phyloP scores from a whole-genome alignment of 2,113 vertebrate genomes.

The Rhea americana region DNA sequence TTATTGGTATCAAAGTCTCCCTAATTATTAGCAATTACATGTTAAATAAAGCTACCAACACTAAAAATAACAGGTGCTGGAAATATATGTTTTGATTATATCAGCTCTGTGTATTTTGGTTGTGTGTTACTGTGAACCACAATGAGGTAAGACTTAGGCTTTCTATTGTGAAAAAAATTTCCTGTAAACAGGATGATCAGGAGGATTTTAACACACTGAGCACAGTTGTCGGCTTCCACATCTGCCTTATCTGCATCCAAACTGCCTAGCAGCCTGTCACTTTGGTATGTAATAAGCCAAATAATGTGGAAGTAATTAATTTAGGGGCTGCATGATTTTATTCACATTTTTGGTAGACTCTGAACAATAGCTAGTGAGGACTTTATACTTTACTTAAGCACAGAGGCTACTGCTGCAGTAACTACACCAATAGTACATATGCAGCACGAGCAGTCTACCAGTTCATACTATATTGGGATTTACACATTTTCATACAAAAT shows the following conservation, averaged over 20 bases:
- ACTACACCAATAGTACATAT: neutral
- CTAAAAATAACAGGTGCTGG: neutral
- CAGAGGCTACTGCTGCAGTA: neutral
- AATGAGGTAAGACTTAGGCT: neutral
- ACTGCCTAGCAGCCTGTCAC: neutral
- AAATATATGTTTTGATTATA: neutral
- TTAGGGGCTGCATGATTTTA: neutral
- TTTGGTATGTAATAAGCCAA: neutral
- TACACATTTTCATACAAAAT: neutral
- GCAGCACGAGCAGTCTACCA: neutral
- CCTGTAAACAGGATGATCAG: neutral
- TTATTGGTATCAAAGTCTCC: neutral
- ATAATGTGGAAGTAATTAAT: neutral
- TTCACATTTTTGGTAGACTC: neutral
- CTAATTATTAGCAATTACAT: neutral
- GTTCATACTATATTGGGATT: neutral
- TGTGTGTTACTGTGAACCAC: neutral
- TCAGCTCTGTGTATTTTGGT: neutral
- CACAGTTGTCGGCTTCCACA: neutral
- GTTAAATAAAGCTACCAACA: neutral
- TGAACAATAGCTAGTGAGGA: neutral
- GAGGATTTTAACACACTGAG: neutral
- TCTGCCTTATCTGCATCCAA: conserved; percentile 19
- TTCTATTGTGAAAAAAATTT: neutral
- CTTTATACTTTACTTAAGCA: neutral